These are phyloP conservation scores for Mythimna ferrago DNA, from an alignment of 2,888 invertebrate genomes.

Conservation along the genomic window DNA sequence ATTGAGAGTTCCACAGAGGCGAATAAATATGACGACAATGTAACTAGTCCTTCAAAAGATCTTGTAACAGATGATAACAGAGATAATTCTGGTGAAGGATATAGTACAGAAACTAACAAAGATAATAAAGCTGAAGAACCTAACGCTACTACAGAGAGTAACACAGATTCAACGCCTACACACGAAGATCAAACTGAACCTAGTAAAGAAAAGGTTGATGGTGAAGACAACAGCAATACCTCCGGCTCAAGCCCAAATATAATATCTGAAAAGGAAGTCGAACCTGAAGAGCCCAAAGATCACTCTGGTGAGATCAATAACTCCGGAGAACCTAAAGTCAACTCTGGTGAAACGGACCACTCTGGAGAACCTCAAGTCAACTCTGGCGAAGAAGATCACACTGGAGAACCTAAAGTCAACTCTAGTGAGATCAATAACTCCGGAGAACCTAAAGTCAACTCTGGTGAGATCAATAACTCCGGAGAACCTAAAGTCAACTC, in stretches of 20 bases:
- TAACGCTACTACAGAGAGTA: not conserved
- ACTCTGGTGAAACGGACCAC: not conserved
- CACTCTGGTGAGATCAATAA: not conserved
- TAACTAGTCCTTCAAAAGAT: not conserved
- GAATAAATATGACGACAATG: conserved; percentile 5
- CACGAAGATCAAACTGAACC: conserved; percentile 12
- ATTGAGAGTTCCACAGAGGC: conserved; percentile 2
- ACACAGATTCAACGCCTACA: not conserved
- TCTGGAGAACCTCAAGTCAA: not conserved
- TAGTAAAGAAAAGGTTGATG: not conserved
- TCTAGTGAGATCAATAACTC: not conserved
- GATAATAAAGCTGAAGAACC: not conserved
- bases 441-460: not conserved
- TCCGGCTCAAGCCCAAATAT: not conserved
- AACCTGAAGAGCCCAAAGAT: not conserved
- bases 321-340: not conserved
- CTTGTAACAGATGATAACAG: not conserved
- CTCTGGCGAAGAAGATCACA: not conserved
- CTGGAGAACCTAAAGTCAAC: not conserved
- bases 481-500: not conserved
- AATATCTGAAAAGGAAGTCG: conserved; percentile 20
- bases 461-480: not conserved
- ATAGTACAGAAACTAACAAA: conserved; percentile 2
- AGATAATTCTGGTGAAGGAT: not conserved
- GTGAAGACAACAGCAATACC: not conserved